Percentiles rank a stretch among this genome's conserved stretches.
These are phyloP conservation scores for Solenopsis fugax DNA, from an alignment of 1,140 invertebrate genomes.

Conservation along the genomic window DNA sequence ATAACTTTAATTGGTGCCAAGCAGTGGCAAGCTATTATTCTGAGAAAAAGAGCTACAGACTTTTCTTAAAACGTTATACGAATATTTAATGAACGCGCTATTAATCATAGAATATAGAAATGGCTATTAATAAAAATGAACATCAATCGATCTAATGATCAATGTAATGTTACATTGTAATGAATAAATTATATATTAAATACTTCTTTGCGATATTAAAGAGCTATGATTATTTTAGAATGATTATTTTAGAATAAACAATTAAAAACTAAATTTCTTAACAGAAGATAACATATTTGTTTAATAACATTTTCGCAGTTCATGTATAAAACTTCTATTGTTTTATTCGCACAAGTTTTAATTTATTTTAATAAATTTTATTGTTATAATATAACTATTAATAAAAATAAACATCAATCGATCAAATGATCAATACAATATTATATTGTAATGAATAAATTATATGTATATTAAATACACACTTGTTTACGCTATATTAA, in stretches of 20 bases:
- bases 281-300: too few relatives aligned
- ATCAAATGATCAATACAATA: conserved; percentile 20
- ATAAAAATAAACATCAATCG: conserved; percentile 5
- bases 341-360: too few relatives aligned
- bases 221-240: background rate
- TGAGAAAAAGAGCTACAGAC: background rate
- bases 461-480: conserved; percentile 2
- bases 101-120: conserved; percentile 17
- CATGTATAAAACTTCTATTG: too few relatives aligned
- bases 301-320: too few relatives aligned
- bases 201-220: conserved; percentile 17
- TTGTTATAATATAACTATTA: background rate
- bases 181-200: conserved; percentile 16
- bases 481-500: conserved; percentile 17
- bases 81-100: background rate
- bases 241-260: too few relatives aligned
- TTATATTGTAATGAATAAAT: conserved; percentile 5
- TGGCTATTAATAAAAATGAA: background rate
- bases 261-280: too few relatives aligned
- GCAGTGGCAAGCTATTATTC: background rate
- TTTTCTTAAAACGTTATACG: conserved; percentile 1
- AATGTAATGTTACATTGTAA: background rate
- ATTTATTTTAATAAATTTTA: too few relatives aligned
- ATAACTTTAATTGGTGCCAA: conserved; percentile 9
- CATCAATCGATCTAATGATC: conserved; percentile 11